Base-by-base conservation (phyloP, 2,888 invertebrate species). In the Cepaea hortensis region DNA sequence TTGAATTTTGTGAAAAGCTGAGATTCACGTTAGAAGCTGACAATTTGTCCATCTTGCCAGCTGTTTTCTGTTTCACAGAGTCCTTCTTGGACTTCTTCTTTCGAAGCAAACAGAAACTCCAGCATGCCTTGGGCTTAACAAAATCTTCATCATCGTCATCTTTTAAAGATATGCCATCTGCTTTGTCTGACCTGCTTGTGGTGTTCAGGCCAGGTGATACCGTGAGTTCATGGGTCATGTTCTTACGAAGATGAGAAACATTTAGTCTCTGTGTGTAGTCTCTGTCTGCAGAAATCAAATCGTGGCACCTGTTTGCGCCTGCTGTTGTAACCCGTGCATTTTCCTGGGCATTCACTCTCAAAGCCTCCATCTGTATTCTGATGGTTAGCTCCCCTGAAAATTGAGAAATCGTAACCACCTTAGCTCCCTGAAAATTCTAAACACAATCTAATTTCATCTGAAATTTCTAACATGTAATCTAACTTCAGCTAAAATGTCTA, bases 341-440 rank as follows among this genome's bases (percentile, higher is more conserved):
- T 55, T 55, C 55, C 55, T 55, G 50, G 9, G 2, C 23, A 7
- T 3, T 7, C 50, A 79, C 62, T 62, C 62, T 79, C 35, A 79
- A 62, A 15, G 93, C 91, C 13, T 91, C 89, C 3, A 93, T 90
- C 84, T 91, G 89, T 84, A 93, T 90, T 73, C 90, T 90, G 81
- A 93, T 90, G n/a, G 91, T 91, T 13, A 93, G 90, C 88, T 93
- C 93, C 82, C 93, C 93, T 92, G 89, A 3, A 87, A 88, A 35
- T 55, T 55, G 23, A 55, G 68, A 77, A 81, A 23, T 70, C n/a
- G 81, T 1, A 61, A 48, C 35, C 35, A 35, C 35, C 35, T 35
- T 35, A 35, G 35, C 35, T 35, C 35, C 35, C 35, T 35, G 35
- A 35, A 35, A 0, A 35, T 35, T 35, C 35, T 35, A 35, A 35